phyloP scores from a whole-genome alignment of 2,888 invertebrate species.

The Cordylochernes scorpioides region DNA sequence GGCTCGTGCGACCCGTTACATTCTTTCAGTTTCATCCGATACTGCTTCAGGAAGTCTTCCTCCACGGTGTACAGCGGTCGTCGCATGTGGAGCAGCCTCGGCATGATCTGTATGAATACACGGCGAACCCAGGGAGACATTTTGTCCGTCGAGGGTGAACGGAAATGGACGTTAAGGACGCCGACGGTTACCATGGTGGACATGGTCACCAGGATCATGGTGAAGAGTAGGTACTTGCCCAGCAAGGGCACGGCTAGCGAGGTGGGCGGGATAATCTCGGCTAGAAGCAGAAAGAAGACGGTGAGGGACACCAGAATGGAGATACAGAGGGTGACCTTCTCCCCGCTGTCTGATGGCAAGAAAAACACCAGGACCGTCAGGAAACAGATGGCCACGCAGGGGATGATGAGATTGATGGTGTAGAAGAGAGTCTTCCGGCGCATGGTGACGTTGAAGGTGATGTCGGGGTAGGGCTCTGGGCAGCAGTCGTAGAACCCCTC shows the following conservation, averaged over 20 bases:
- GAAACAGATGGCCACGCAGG: slow-evolving; percentile 83
- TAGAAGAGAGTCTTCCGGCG: slow-evolving; percentile 86
- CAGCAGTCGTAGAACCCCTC: slow-evolving; percentile 11
- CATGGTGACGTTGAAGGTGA: slow-evolving; percentile 95
- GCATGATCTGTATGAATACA: slow-evolving; percentile 72
- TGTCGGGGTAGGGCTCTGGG: slow-evolving; percentile 66
- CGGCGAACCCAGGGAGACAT: slow-evolving; percentile 70
- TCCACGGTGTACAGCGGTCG: slow-evolving; percentile 41
- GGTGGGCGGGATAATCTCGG: slow-evolving; percentile 95
- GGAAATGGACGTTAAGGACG: slow-evolving; percentile 76
- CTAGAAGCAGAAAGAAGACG: slow-evolving; percentile 90
- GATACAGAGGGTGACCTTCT: slow-evolving; percentile 93
- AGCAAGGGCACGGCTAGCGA: slow-evolving; percentile 73
- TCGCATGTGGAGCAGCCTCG: slow-evolving; percentile 62
- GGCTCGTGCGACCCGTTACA: neutral
- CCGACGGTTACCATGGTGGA: slow-evolving; percentile 72
- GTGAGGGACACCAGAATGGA: slow-evolving; percentile 92
- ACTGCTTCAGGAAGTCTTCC: too few relatives aligned
- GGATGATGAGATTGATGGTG: slow-evolving; percentile 81
- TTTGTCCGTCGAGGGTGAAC: slow-evolving; percentile 46
- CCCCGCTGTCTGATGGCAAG: slow-evolving; percentile 84
- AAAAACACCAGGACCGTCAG: slow-evolving; percentile 84
- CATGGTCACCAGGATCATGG: slow-evolving; percentile 77
- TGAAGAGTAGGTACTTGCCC: slow-evolving; percentile 84
- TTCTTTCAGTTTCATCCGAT: too few relatives aligned